phyloP scores from a whole-genome alignment of 1,140 invertebrate species.

The Neodiprion lecontei region DNA sequence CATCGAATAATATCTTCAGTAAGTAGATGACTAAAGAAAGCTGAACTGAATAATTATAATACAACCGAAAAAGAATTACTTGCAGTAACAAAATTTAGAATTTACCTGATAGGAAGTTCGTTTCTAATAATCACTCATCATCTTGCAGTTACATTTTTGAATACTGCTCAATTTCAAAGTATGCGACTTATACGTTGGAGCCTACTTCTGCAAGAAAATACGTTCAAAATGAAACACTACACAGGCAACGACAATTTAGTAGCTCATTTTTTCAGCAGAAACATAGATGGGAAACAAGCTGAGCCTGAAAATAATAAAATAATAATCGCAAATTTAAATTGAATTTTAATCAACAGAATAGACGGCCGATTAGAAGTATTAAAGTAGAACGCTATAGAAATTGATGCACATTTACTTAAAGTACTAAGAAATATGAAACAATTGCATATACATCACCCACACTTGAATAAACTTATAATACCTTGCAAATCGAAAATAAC shows the following conservation, averaged over 20 bases:
- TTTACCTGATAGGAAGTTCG: too few species aligned
- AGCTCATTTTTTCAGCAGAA: constrained; percentile 26
- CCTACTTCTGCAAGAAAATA: too few species aligned
- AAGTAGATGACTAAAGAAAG: constrained; percentile 10
- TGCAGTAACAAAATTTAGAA: neutral
- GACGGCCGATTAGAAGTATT: neutral
- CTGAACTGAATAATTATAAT: constrained; percentile 12
- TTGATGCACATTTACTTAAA: neutral
- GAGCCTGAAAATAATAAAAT: neutral
- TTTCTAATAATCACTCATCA: too few species aligned
- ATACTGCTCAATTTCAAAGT: too few species aligned
- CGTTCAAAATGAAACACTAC: neutral
- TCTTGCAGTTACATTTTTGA: too few species aligned
- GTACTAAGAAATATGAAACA: too few species aligned
- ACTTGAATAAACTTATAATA: too few species aligned
- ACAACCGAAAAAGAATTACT: constrained; percentile 17
- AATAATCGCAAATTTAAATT: neutral
- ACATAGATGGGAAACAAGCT: constrained; percentile 11
- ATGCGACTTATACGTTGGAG: too few species aligned
- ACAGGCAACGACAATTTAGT: constrained; percentile 23
- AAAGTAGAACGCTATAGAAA: neutral
- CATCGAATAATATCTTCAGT: neutral
- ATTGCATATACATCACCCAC: too few species aligned
- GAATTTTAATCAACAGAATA: neutral
- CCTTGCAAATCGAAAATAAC: too few species aligned